phyloP scores from a whole-genome alignment of 2,113 vertebrate genomes.

The Nyctibius bracteatus region DNA sequence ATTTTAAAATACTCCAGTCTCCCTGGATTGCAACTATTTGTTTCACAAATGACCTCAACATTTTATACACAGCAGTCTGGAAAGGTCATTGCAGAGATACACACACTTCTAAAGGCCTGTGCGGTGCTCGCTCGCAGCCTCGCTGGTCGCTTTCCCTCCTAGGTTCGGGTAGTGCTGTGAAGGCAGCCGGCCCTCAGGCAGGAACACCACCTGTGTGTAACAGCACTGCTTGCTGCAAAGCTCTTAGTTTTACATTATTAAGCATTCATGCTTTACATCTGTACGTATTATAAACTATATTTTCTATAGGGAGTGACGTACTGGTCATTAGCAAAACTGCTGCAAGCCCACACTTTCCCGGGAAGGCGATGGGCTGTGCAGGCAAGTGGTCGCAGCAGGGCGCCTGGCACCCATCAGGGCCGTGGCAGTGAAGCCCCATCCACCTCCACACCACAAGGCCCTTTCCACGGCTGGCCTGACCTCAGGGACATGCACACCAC shows the following conservation, averaged over 20 bases:
- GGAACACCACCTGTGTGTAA: neutral
- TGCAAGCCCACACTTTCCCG: too few species aligned
- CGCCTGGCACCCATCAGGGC: fast-evolving
- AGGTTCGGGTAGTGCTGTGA: neutral
- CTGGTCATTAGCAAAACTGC: neutral
- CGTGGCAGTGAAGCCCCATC: fast-evolving
- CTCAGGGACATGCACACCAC: fast-evolving
- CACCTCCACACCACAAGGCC: fast-evolving
- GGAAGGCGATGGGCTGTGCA: too few species aligned
- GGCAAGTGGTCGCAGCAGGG: neutral
- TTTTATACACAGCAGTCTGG: constrained; percentile 32
- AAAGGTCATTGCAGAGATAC: constrained; percentile 64
- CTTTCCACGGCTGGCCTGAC: fast-evolving
- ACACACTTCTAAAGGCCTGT: neutral
- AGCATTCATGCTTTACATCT: fast-evolving
- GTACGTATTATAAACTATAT: fast-evolving
- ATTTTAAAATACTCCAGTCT: constrained; percentile 59
- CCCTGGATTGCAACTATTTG: constrained; percentile 44
- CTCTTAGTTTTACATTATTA: fast-evolving
- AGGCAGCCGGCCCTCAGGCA: neutral
- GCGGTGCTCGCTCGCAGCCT: neutral
- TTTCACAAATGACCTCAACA: constrained; percentile 24
- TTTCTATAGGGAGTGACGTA: neutral
- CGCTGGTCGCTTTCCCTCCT: neutral
- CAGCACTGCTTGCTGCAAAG: neutral